Percentiles rank a stretch among this genome's conserved stretches.
Conservation (phyloP, 23 tunicate species). For the Aplidium turbinatum region DNA sequence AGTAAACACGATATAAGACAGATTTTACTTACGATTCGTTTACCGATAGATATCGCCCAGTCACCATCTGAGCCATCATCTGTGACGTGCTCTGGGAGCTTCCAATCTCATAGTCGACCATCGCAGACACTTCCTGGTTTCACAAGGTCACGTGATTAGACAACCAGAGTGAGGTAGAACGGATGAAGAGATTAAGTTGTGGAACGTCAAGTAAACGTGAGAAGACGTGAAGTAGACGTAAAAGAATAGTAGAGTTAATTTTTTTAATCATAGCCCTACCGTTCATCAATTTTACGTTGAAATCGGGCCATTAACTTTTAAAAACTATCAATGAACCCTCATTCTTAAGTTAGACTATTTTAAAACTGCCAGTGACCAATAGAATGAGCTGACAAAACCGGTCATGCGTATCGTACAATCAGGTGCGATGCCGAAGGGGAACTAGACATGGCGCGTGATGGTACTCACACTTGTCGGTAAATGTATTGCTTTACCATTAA, state of each 20-base stretch:
- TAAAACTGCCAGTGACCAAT: not conserved
- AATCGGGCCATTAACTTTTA: too few species aligned
- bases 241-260: too few species aligned
- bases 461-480: conserved; percentile 67
- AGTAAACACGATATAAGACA: not conserved
- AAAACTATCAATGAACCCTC: too few species aligned
- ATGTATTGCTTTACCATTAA: too few species aligned
- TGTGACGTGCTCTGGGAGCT: conserved; percentile 53
- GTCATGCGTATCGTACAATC: conserved; percentile 78
- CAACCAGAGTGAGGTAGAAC: too few species aligned
- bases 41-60: conserved; percentile 57
- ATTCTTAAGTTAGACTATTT: too few species aligned
- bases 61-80: conserved; percentile 78
- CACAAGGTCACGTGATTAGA: not conserved
- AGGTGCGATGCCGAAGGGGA: conserved; percentile 78
- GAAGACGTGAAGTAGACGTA: too few species aligned
- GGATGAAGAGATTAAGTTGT: too few species aligned
- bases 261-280: too few species aligned
- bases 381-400: conserved; percentile 25
- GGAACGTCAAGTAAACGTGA: too few species aligned
- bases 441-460: conserved; percentile 98
- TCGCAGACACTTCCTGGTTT: conserved; percentile 86
- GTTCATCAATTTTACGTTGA: too few species aligned
- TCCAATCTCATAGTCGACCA: conserved; percentile 81
- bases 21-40: conserved; percentile 54